Evolutionary conservation across 1,140 invertebrate species (phyloP), one percentile per base, ranked within the genome.

Genomic region (Condylostylus longicornis): DNA sequence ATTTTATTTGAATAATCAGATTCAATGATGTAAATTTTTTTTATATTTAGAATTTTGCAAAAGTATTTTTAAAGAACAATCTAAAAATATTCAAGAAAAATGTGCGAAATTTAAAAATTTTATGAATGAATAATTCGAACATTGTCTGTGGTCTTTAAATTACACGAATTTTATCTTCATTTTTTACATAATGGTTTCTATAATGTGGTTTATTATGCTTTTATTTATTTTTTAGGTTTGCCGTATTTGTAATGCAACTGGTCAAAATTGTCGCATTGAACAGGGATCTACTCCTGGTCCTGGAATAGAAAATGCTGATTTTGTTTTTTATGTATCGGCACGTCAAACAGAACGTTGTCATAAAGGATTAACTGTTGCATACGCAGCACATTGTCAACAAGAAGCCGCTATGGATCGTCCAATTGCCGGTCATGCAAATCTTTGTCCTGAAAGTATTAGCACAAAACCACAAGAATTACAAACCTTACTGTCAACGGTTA

Each of bases 361-460:
- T 32, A 80, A 87, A 44, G 82, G 82, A 0, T 66, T 88, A 41
- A 97, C 94, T 0, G 87, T 72, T 2, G 94, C 94, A 0, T 98
- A 98, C 66, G 95, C 95, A 10, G 91, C 91, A 5, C 94, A 98
- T 60, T 99, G 95, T 60, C 94, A 98, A 59, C 90, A 96, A 61
- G 95, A 99, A 63, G 73, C 79, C 2, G 76, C 79, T 15, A 65
- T 93, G 32, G 90, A 97, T 65, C 73, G 88, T 47, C 95, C 95
- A 2, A 93, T 98, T 35, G 95, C 94, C 1, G 95, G 95, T 0
- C 93, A 98, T 66, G 91, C 94, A 2, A 98, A 98, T 68, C 75
- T 98, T 35, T 98, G 95, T 54, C 94, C 94, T 0, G 74, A 81
- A n/a, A 88, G 86, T 48, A 82, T 98, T 30, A 90, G 84, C 48